A percentile compares a stretch with the other conserved stretches of the same genome.
phyloP scores from a whole-genome alignment of 2,888 invertebrate genomes.

The Coecobrya sp. region DNA sequence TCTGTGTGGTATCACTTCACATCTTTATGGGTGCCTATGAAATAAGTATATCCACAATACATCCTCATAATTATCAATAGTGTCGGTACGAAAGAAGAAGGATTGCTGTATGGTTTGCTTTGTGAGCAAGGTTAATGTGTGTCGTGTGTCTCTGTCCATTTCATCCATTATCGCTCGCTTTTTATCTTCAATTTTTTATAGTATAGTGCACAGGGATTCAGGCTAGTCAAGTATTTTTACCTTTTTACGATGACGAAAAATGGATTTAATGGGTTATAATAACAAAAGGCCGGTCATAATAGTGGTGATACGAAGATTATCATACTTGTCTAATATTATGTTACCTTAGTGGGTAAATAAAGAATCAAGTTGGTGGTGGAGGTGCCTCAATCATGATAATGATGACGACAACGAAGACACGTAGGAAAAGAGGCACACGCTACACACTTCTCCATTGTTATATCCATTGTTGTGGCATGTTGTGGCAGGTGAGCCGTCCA shows the following conservation, averaged over 20 bases:
- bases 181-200: background rate
- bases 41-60: background rate
- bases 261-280: background rate
- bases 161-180: background rate
- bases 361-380: background rate
- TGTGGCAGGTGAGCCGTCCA: background rate
- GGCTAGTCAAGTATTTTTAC: background rate
- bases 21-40: background rate
- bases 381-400: background rate
- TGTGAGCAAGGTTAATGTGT: conserved; percentile 69
- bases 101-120: conserved; percentile 11
- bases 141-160: conserved; percentile 59
- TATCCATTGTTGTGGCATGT: conserved; percentile 8
- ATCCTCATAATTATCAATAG: conserved; percentile 38
- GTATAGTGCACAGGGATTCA: background rate
- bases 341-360: background rate
- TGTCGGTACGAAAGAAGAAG: conserved; percentile 9
- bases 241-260: conserved; percentile 22
- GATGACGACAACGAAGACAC: background rate
- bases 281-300: background rate
- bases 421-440: background rate
- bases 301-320: background rate
- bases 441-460: background rate
- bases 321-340: no score
- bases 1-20: background rate